Conservation (phyloP, 2,113 vertebrate genomes). For the Engystomops pustulosus region DNA sequence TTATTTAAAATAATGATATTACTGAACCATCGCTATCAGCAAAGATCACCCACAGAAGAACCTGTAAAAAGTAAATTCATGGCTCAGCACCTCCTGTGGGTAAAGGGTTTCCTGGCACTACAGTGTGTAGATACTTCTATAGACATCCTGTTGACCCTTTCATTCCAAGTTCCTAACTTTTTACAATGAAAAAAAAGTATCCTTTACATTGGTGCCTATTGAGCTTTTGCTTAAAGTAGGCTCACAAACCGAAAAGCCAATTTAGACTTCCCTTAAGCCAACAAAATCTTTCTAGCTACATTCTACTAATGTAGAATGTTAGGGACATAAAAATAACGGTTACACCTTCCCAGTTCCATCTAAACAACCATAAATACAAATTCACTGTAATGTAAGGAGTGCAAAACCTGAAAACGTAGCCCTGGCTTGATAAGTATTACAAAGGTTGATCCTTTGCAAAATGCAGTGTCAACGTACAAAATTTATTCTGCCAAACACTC, state of each 20-base stretch:
- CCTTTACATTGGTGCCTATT: too few relatives aligned
- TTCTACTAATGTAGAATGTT: too few relatives aligned
- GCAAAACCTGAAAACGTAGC: neutral
- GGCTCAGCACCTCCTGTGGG: neutral
- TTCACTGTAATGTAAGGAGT: too few relatives aligned
- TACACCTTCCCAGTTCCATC: too few relatives aligned
- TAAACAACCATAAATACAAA: too few relatives aligned
- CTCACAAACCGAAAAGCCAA: too few relatives aligned
- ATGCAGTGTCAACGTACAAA: conserved; percentile 37
- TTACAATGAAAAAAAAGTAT: neutral
- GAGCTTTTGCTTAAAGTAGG: too few relatives aligned
- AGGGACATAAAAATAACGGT: too few relatives aligned
- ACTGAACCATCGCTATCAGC: too few relatives aligned
- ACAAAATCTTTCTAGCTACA: too few relatives aligned
- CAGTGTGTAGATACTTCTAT: neutral
- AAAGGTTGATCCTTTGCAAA: conserved; percentile 35
- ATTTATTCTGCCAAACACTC: conserved; percentile 40
- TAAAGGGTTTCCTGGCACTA: neutral
- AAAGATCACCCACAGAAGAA: neutral
- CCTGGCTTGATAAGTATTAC: neutral
- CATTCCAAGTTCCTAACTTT: neutral
- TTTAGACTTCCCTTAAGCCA: too few relatives aligned
- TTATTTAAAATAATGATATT: too few relatives aligned
- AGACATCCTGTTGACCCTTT: neutral
- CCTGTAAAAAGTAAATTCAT: neutral